Evolutionary conservation across 2,797 vertebrate species (phyloP).

Genomic region (Tragopan temminckii): DNA sequence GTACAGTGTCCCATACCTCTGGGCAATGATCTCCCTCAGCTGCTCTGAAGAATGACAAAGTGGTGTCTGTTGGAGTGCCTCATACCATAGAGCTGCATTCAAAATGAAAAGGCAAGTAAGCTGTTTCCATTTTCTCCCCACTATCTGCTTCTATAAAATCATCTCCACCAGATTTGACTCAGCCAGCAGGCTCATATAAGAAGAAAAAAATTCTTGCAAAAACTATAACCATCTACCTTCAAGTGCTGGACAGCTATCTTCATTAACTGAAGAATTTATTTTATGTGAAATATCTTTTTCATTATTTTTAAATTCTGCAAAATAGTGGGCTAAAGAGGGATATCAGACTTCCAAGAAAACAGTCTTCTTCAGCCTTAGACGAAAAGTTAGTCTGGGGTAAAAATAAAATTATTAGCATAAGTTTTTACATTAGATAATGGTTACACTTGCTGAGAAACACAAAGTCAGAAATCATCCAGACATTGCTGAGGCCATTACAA

Average conservation of each 20-base stretch:
- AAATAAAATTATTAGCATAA: not conserved
- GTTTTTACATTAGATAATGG: not conserved
- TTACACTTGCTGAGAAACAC: not conserved
- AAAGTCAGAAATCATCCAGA: not conserved
- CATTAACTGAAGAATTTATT: not conserved
- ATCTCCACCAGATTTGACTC: not conserved
- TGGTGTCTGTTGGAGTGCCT: not conserved
- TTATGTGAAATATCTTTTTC: not conserved
- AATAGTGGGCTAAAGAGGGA: not conserved
- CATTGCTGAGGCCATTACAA: not conserved
- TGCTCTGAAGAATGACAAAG: not conserved
- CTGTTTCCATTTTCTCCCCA: not conserved
- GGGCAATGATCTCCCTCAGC: fast-evolving
- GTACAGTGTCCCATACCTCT: not conserved
- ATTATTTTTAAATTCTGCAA: not conserved
- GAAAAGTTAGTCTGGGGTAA: not conserved
- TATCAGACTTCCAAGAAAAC: not conserved
- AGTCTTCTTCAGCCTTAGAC: not conserved
- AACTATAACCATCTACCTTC: not conserved
- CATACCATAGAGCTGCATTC: not conserved
- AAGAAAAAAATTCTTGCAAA: not conserved
- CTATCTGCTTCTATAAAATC: not conserved
- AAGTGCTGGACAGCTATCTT: not conserved
- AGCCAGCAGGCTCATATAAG: not conserved
- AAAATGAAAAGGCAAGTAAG: not conserved